phyloP scores from a whole-genome alignment of 2,113 vertebrate species.

The Sinocyclocheilus maitianheensis region DNA sequence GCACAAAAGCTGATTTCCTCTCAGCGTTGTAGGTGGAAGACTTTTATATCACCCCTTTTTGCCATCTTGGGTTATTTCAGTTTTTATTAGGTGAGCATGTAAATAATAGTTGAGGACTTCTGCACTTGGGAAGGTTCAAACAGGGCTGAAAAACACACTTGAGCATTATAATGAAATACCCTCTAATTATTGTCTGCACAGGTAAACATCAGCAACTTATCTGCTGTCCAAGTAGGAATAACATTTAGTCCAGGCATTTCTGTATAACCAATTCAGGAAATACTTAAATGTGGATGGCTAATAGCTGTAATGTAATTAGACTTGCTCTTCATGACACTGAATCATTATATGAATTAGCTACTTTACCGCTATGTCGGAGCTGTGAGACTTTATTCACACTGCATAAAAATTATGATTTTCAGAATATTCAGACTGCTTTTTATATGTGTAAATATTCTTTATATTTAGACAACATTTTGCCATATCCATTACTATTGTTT shows the following conservation, averaged over 20 bases:
- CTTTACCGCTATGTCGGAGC: neutral
- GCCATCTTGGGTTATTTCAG: neutral
- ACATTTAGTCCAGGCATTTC: slow-evolving; percentile 6
- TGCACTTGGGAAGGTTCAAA: neutral
- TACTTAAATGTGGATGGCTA: neutral
- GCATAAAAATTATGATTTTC: neutral
- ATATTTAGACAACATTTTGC: neutral
- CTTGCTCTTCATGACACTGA: neutral
- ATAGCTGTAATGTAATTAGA: slow-evolving; percentile 1
- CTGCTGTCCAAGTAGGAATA: slow-evolving; percentile 23
- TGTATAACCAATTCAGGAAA: neutral
- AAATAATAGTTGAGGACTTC: neutral
- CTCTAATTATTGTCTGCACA: slow-evolving; percentile 1
- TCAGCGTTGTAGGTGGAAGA: neutral
- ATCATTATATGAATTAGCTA: neutral
- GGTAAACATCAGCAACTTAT: slow-evolving; percentile 18
- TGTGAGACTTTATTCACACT: neutral
- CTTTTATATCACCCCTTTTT: neutral
- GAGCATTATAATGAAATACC: slow-evolving; percentile 13
- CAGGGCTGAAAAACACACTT: neutral
- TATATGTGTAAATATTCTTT: neutral
- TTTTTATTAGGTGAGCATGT: neutral
- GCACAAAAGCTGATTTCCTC: neutral
- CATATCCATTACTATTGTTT: neutral
- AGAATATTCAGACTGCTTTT: neutral